These are phyloP conservation scores for Stenodema calcarata DNA, from an alignment of 2,888 invertebrate species.

Conservation along the genomic window DNA sequence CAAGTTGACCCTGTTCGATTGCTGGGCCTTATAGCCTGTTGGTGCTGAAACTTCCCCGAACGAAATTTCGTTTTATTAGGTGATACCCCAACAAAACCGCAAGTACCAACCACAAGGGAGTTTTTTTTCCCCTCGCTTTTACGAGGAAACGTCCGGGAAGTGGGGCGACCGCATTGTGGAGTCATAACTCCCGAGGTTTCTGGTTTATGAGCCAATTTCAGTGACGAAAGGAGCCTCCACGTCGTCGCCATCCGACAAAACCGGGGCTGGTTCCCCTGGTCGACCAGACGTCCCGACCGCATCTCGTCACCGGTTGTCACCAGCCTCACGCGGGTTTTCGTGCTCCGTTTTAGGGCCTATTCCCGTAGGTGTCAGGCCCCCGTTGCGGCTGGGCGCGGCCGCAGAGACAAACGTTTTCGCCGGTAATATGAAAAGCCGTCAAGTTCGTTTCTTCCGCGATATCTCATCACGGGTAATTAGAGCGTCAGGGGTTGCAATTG, in stretches of 20 bases:
- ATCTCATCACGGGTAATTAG: not conserved
- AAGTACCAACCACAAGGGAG: not conserved
- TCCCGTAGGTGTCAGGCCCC: not conserved
- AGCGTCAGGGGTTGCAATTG: not conserved
- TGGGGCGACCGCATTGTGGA: not conserved
- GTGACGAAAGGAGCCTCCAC: not conserved
- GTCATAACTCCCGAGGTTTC: constrained; percentile 1
- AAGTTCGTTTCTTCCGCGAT: not conserved
- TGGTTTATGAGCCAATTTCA: not conserved
- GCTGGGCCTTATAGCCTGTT: no score
- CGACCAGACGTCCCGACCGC: not conserved
- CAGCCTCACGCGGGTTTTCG: not conserved
- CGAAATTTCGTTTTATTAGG: not conserved
- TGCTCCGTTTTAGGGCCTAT: not conserved
- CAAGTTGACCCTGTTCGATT: no score
- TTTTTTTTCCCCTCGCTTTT: not conserved
- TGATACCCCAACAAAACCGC: not conserved
- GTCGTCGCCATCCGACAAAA: not conserved
- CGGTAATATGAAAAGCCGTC: not conserved
- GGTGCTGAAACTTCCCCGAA: no score
- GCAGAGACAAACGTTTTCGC: not conserved
- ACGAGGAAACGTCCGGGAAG: not conserved
- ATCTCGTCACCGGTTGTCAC: not conserved
- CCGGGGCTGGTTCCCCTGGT: not conserved
- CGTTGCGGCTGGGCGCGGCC: not conserved